Conservation (phyloP, 92 coral and sea anemone species). For the Porites lobata region DNA sequence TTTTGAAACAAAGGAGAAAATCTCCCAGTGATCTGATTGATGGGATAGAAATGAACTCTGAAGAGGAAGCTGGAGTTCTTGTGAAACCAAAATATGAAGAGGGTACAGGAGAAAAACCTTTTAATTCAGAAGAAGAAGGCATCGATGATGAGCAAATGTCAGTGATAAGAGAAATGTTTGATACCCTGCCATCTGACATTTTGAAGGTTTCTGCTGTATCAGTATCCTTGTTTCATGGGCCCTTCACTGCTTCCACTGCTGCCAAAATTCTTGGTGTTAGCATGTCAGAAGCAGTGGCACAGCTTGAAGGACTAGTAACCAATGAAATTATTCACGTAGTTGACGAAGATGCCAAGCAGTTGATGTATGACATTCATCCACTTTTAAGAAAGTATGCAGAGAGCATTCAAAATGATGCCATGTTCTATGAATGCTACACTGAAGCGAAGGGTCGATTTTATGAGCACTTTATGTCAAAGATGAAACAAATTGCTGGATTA, state of each 20-base stretch:
- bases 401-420: slow-evolving; percentile 29
- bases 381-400: slow-evolving; percentile 64
- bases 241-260: slow-evolving; percentile 68
- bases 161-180: slow-evolving; percentile 58
- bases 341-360: slow-evolving; percentile 51
- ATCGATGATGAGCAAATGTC: not conserved
- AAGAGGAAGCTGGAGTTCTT: not conserved
- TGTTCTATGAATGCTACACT: slow-evolving; percentile 12
- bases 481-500: slow-evolving; percentile 45
- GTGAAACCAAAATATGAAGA: not conserved
- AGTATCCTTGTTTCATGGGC: slow-evolving; percentile 64
- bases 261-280: slow-evolving; percentile 51
- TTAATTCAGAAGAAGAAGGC: slow-evolving; percentile 29
- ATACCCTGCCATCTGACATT: slow-evolving; percentile 49
- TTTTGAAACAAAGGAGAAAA: slow-evolving; percentile 2
- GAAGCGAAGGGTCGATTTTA: slow-evolving; percentile 68
- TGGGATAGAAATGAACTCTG: not conserved
- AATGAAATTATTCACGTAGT: slow-evolving; percentile 39
- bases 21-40: slow-evolving; percentile 5
- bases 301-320: slow-evolving; percentile 56
- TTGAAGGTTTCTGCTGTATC: slow-evolving; percentile 63
- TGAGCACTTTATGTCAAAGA: slow-evolving; percentile 57
- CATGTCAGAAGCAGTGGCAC: slow-evolving; percentile 28
- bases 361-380: slow-evolving; percentile 74
- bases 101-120: not conserved